phyloP scores from a whole-genome alignment of 2,888 invertebrate genomes.

The Trichogramma dendrolimi region DNA sequence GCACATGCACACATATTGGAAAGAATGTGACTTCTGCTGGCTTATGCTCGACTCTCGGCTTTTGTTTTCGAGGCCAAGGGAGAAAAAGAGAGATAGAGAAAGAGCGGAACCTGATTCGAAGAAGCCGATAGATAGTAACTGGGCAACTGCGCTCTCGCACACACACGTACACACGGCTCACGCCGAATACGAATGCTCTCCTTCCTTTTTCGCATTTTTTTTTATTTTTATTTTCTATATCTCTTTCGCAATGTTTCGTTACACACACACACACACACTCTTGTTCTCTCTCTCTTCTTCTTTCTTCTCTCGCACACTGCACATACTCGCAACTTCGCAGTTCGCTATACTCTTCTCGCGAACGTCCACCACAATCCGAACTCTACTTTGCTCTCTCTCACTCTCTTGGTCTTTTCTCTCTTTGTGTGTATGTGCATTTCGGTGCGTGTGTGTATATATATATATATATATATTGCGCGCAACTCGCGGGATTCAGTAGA shows the following conservation, averaged over 20 bases:
- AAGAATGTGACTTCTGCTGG: too few relatives aligned
- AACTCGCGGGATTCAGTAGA: slow-evolving; percentile 20
- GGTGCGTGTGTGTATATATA: too few relatives aligned
- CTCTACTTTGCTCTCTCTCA: too few relatives aligned
- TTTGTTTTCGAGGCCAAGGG: slow-evolving; percentile 18
- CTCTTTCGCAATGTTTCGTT: neutral
- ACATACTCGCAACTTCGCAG: too few relatives aligned
- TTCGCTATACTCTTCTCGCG: too few relatives aligned
- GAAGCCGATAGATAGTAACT: slow-evolving; percentile 10
- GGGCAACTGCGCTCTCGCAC: too few relatives aligned
- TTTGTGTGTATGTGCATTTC: too few relatives aligned
- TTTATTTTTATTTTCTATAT: neutral
- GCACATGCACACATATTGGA: too few relatives aligned
- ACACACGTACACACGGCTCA: neutral
- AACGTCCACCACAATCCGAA: too few relatives aligned
- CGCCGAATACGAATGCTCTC: neutral
- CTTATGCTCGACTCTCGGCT: neutral
- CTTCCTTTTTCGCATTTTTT: neutral
- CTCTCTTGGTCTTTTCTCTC: too few relatives aligned
- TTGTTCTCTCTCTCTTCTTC: neutral
- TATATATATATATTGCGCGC: neutral
- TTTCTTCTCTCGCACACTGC: neutral
- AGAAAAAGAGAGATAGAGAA: neutral
- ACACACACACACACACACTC: too few relatives aligned
- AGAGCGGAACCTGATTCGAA: slow-evolving; percentile 12